phyloP scores from a whole-genome alignment of 2,888 invertebrate species.

The Diarsia mendica region DNA sequence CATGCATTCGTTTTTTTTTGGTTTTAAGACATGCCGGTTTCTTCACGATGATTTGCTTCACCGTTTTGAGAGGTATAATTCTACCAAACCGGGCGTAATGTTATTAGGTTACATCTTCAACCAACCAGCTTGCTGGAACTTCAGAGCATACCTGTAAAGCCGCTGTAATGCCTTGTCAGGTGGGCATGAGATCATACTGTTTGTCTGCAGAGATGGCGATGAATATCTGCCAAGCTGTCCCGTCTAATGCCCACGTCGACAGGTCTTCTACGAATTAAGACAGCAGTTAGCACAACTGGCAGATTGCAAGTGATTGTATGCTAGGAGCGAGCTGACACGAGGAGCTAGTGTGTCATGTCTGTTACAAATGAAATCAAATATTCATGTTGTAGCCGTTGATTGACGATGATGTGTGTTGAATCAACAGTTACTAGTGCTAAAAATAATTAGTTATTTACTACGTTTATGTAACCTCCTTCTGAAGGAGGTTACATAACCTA shows the following conservation, averaged over 20 bases:
- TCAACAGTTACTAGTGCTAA: too few species aligned
- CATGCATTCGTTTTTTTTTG: too few species aligned
- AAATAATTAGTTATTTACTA: background rate
- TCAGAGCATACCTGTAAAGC: background rate
- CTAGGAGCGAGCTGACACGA: background rate
- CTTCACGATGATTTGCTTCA: too few species aligned
- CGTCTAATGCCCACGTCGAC: background rate
- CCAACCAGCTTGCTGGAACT: background rate
- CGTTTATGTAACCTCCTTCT: background rate
- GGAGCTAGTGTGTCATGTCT: background rate
- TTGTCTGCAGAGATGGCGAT: background rate
- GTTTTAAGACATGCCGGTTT: too few species aligned
- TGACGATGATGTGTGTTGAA: too few species aligned
- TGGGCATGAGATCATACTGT: background rate
- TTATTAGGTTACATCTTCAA: background rate
- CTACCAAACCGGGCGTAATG: background rate
- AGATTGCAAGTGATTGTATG: conserved; percentile 10
- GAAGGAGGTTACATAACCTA: too few species aligned
- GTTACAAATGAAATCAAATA: background rate
- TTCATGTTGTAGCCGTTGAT: background rate
- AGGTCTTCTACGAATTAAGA: too few species aligned
- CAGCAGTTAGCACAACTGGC: conserved; percentile 1
- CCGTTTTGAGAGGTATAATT: background rate
- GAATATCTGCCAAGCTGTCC: conserved; percentile 4
- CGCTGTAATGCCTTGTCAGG: background rate